Evolutionary conservation across 2,113 vertebrate species (phyloP).

Genomic region (Emydura subglobosa): DNA sequence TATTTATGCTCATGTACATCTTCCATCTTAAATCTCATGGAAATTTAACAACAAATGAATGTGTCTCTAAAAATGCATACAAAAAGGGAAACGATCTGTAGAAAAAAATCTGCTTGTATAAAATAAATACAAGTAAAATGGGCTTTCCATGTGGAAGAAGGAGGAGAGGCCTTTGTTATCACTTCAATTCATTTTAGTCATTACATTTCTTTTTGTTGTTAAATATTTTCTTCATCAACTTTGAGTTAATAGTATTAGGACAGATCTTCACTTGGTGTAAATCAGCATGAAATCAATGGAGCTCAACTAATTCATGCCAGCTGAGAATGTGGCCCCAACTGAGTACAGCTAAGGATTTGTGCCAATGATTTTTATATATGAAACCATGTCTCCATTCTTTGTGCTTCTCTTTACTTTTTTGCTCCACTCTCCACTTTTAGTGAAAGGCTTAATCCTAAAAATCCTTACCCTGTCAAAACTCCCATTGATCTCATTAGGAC

Average conservation of each 20-base stretch:
- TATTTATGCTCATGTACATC: background rate
- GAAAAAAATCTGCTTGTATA: background rate
- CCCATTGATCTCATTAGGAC: background rate
- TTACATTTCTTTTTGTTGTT: background rate
- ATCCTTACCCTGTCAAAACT: background rate
- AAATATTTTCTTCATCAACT: background rate
- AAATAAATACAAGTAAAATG: background rate
- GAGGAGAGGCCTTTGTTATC: background rate
- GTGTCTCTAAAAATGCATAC: background rate
- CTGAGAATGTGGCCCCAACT: fast-evolving
- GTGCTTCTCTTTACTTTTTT: background rate
- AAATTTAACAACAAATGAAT: background rate
- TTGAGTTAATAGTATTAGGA: no score
- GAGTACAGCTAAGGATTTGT: background rate
- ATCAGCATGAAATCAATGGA: background rate
- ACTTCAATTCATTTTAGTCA: background rate
- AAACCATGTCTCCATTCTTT: no score
- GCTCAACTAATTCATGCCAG: background rate
- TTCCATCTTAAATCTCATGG: slow-evolving; percentile 4
- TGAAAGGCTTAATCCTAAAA: background rate
- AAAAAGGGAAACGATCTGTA: no score
- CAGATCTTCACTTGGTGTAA: background rate
- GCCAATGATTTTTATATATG: background rate
- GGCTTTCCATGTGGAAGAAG: background rate
- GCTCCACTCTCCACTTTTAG: background rate